Conservation (phyloP, 1,140 invertebrate species). For the Drosophila yakuba region DNA sequence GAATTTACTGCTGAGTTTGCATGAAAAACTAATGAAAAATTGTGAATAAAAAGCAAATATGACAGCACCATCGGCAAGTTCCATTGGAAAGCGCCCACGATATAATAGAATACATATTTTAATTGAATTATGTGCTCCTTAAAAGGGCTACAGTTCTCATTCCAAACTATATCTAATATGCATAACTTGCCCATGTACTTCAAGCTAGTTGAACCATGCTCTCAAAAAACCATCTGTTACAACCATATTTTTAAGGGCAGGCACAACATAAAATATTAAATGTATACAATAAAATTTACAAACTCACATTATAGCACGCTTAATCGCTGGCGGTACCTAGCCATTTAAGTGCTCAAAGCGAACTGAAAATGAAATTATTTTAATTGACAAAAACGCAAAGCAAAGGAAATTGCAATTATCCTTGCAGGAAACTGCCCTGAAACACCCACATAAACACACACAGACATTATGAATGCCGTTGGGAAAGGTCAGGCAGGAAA, state of each 20-base stretch:
- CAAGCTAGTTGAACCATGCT: too few relatives aligned
- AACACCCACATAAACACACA: slow-evolving; percentile 22
- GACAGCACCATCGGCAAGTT: neutral
- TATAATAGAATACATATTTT: neutral
- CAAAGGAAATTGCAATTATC: slow-evolving; percentile 56
- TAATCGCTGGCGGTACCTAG: neutral
- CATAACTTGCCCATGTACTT: neutral
- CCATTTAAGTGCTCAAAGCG: slow-evolving; percentile 10
- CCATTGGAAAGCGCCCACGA: neutral
- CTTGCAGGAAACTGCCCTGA: slow-evolving; percentile 35
- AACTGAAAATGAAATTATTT: slow-evolving; percentile 17
- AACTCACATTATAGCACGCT: neutral
- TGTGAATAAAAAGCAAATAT: slow-evolving; percentile 15
- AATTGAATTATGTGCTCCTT: neutral
- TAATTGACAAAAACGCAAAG: slow-evolving; percentile 14
- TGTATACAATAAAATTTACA: neutral
- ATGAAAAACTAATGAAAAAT: slow-evolving; percentile 23
- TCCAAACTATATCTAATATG: neutral
- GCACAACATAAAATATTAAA: neutral
- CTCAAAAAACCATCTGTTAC: too few relatives aligned
- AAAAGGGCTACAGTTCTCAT: neutral
- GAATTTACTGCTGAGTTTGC: slow-evolving; percentile 26
- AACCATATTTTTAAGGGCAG: too few relatives aligned
- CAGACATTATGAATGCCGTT: slow-evolving; percentile 55
- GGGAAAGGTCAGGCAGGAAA: slow-evolving; percentile 60